Base-by-base conservation (phyloP, 2,797 vertebrate genomes). In the Columba guinea region DNA sequence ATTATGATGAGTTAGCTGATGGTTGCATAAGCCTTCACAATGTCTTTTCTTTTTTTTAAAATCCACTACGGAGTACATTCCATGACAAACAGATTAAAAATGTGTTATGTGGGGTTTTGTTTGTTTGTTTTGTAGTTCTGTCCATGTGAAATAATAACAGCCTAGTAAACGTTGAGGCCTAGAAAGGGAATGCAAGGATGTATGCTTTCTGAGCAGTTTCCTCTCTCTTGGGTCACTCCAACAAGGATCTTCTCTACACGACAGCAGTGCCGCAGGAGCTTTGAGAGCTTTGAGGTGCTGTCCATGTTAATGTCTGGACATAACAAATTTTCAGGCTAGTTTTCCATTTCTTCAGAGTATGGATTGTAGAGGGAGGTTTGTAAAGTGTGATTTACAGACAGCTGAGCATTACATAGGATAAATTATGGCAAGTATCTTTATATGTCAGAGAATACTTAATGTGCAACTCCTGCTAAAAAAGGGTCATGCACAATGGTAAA, bases 111-210 rank as follows among this genome's bases (percentile, higher is more conserved):
- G 44, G 44, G 44, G 44, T 8, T 19, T 44, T 76, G 79, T 12
- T 5, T 10, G 44, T 22, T 64, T 49, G 12, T 3, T n/a, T 26
- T 41, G 19, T 44, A 44, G 44, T 52, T 13, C 5, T 85, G 48
- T 85, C 55, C 68, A 5, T 46, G 13, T 49, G 67, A 77, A 91
- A 56, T 23, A 35, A 3, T 34, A 84, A 71, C 48, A 90, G 15
- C 18, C 17, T 35, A 91, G 27, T 59, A 80, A 39, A 55, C 48
- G 13, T 39, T 59, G 71, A 85, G 60, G 6, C 19, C 13, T 76
- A 30, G 44, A 34, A 37, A 77, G 22, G 14, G 37, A 81, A 56
- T 14, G 69, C 3, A 74, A 78, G 5, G 9, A 18, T 0, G 0
- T 10, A 13, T 21, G 28, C 18, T 75, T 74, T 5, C 22, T 7